These are phyloP conservation scores for Falcunculus frontatus DNA, from an alignment of 2,113 vertebrate genomes.

Conservation along the genomic window DNA sequence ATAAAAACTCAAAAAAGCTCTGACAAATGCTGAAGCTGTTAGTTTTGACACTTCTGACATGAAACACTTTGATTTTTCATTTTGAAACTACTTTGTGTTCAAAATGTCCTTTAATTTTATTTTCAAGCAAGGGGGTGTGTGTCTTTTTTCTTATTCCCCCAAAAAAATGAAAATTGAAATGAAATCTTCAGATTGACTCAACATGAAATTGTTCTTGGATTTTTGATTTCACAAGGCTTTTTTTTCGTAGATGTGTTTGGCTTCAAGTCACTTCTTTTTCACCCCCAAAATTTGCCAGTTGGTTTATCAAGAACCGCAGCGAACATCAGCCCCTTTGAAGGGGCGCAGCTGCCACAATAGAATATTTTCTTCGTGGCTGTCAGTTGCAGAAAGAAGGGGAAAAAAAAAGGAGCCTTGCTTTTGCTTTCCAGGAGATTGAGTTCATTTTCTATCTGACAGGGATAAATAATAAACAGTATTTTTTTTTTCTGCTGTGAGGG, in stretches of 20 bases:
- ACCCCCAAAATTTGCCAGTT: neutral
- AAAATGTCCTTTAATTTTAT: slow-evolving; percentile 70
- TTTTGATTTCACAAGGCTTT: neutral
- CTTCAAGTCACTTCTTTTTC: neutral
- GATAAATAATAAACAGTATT: slow-evolving; percentile 39
- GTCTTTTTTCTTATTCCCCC: neutral
- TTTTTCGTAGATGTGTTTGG: neutral
- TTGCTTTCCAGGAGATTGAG: slow-evolving; percentile 20
- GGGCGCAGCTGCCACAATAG: neutral
- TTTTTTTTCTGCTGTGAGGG: neutral
- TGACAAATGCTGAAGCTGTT: slow-evolving; percentile 70
- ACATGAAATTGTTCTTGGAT: slow-evolving; percentile 31
- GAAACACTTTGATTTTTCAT: slow-evolving; percentile 68
- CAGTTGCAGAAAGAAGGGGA: neutral
- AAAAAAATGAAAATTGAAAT: slow-evolving; percentile 51
- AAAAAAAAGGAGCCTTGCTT: neutral
- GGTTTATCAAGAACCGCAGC: neutral
- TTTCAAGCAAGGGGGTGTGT: slow-evolving; percentile 51
- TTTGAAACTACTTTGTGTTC: slow-evolving; percentile 67
- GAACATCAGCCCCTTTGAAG: neutral
- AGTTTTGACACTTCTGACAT: slow-evolving; percentile 70
- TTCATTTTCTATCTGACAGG: slow-evolving; percentile 30
- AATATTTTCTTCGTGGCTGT: neutral
- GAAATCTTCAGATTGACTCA: slow-evolving; percentile 23
- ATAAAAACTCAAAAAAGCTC: slow-evolving; percentile 67